A percentile compares a stretch with the other conserved stretches of the same genome.
Conservation (phyloP, 1,140 invertebrate genomes). For the Amphibalanus amphitrite region DNA sequence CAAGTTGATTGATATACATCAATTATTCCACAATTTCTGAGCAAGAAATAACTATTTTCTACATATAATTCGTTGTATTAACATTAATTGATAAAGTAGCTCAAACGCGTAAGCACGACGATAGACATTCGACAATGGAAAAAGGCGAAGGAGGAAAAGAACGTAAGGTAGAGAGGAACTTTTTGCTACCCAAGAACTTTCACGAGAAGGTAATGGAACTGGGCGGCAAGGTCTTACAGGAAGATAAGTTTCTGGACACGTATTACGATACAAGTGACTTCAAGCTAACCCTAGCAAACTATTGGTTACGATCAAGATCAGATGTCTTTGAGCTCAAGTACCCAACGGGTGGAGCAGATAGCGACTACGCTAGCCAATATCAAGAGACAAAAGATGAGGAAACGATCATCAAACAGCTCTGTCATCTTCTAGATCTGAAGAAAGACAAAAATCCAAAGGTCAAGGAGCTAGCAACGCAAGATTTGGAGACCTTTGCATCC, state of each 20-base stretch:
- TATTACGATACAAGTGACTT: not conserved
- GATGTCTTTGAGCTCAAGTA: not conserved
- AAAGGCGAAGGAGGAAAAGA: not conserved
- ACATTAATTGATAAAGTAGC: too few relatives aligned
- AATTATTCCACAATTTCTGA: too few relatives aligned
- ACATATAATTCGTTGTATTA: too few relatives aligned
- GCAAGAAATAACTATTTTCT: too few relatives aligned
- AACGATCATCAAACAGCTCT: not conserved
- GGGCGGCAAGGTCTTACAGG: not conserved
- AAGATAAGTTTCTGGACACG: not conserved
- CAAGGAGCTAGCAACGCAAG: not conserved
- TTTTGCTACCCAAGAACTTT: not conserved
- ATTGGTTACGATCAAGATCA: not conserved
- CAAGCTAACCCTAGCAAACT: not conserved
- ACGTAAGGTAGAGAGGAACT: not conserved
- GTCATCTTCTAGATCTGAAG: not conserved
- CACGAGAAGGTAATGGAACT: not conserved
- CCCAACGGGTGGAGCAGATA: not conserved
- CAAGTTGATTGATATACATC: too few relatives aligned
- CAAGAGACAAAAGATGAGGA: not conserved
- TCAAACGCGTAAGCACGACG: too few relatives aligned
- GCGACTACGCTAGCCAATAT: not conserved
- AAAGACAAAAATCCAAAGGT: not conserved
- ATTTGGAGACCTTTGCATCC: not conserved
- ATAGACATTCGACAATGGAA: too few relatives aligned